Percentiles rank a stretch among this genome's conserved stretches.
Conservation (phyloP, 2,888 invertebrate species). For the Drosophila hamatofila region DNA sequence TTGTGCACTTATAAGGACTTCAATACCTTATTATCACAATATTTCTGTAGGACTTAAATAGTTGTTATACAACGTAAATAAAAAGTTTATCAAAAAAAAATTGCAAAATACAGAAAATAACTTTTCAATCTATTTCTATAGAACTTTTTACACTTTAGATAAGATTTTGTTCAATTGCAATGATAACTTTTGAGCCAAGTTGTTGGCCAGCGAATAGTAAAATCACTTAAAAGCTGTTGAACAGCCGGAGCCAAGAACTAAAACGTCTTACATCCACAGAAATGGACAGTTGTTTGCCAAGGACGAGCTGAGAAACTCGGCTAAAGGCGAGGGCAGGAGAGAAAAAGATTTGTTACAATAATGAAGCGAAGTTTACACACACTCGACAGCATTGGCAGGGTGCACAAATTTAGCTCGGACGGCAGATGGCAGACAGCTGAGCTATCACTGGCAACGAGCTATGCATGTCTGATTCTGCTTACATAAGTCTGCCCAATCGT, state of each 20-base stretch:
- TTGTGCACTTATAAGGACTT: too few relatives aligned
- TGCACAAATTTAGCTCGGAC: constrained; percentile 28
- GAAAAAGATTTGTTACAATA: constrained; percentile 39
- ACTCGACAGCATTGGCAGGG: constrained; percentile 9
- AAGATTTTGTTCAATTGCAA: not conserved
- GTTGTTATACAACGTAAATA: not conserved
- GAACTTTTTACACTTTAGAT: not conserved
- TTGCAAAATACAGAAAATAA: not conserved
- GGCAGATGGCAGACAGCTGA: constrained; percentile 31
- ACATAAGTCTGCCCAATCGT: constrained; percentile 43
- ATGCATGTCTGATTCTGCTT: constrained; percentile 54
- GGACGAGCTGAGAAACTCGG: not conserved
- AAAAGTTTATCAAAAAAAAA: not conserved
- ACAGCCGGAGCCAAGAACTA: not conserved
- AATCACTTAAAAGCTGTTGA: not conserved
- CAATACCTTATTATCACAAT: not conserved
- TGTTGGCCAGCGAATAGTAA: not conserved
- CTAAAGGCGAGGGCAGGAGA: not conserved
- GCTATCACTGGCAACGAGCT: constrained; percentile 46
- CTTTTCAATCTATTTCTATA: not conserved
- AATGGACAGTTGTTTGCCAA: constrained; percentile 1
- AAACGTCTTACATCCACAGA: not conserved
- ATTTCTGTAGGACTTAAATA: not conserved
- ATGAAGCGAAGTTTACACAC: constrained; percentile 46
- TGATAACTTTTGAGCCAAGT: not conserved